Evolutionary conservation across 1,140 invertebrate species (phyloP).

Genomic region (Stratiolaelaps scimitus): DNA sequence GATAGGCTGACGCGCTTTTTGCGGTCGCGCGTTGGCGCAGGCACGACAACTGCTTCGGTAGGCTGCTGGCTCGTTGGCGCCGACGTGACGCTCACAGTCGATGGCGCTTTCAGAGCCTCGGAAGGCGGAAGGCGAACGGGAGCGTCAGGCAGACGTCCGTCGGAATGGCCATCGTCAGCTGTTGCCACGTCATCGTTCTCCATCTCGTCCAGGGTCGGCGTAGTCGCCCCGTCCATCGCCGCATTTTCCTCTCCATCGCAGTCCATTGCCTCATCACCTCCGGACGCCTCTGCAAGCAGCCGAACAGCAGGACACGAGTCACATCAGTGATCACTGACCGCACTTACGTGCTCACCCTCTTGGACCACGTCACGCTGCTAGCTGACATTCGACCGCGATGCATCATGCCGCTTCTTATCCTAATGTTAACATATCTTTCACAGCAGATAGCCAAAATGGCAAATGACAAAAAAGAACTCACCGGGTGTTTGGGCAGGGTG

Average conservation of each 20-base stretch:
- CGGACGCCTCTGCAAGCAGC: conserved; percentile 23
- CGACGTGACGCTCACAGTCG: background rate
- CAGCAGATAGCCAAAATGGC: too few species aligned
- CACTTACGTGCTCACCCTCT: too few species aligned
- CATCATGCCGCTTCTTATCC: too few species aligned
- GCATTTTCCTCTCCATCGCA: conserved; percentile 7
- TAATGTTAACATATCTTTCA: too few species aligned
- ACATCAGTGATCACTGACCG: too few species aligned
- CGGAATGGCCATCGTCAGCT: background rate
- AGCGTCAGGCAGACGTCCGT: background rate
- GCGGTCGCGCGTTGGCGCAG: conserved; percentile 4
- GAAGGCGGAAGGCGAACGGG: conserved; percentile 6
- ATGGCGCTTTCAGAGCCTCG: conserved; percentile 5
- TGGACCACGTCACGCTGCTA: too few species aligned
- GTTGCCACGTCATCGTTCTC: conserved; percentile 5
- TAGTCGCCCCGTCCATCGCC: conserved; percentile 7
- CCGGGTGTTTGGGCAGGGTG: too few species aligned
- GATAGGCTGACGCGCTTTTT: conserved; percentile 18
- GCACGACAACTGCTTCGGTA: background rate
- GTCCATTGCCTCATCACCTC: conserved; percentile 18
- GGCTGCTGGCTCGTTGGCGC: background rate
- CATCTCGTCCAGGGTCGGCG: conserved; percentile 20
- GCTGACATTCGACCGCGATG: too few species aligned
- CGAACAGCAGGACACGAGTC: too few species aligned
- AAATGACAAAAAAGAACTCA: too few species aligned